Base-by-base conservation (phyloP, 2,797 vertebrate genomes). In the Leptodactylus fallax region DNA sequence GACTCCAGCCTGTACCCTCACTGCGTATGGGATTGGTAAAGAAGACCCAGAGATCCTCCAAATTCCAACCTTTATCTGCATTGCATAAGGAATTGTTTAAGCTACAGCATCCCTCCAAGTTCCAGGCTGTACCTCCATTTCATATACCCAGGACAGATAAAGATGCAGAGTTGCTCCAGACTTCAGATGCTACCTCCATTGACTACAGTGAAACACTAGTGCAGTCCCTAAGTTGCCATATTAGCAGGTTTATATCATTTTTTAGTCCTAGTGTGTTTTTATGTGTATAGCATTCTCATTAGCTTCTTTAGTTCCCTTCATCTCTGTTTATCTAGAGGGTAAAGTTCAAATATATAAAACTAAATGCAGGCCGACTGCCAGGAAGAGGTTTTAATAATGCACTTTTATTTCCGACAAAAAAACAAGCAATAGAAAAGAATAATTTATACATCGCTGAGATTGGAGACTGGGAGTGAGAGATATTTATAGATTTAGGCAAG, bases 321-420 rank as follows among this genome's bases (percentile, higher is more conserved):
- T 69, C n/a, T 77, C 67, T 87, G 81, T 60, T 83, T 87, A 77
- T 83, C 65, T 79, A 65, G 36, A 82, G 79, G 55, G 79, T 60
- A 82, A 82, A 78, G 81, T 87, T 87, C 81, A 87, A 69, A 87
- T 63, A 23, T 83, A 74, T 83, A 58, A 83, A 79, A 79, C 27
- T 47, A 36, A 60, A 79, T 71, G 45, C 17, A 83, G n/a, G n/a
- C 58, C 19, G 25, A 45, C 23, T 78, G 79, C 81, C 72, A 83
- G 19, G 10, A 72, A 65, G 58, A 76, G n/a, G 53, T 49, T 58
- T 67, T 13, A 67, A n/a, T 25, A 25, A 69, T 58, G 47, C 56
- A 11, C 55, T 45, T n/a, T n/a, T 82, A 55, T 53, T 67, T 1
- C 60, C 25, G 13, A 51, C 23, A 76, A 47, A 79, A 84, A 71